Evolutionary conservation across 2,888 invertebrate species (phyloP).

Genomic region (Alloscopus bannaensis): DNA sequence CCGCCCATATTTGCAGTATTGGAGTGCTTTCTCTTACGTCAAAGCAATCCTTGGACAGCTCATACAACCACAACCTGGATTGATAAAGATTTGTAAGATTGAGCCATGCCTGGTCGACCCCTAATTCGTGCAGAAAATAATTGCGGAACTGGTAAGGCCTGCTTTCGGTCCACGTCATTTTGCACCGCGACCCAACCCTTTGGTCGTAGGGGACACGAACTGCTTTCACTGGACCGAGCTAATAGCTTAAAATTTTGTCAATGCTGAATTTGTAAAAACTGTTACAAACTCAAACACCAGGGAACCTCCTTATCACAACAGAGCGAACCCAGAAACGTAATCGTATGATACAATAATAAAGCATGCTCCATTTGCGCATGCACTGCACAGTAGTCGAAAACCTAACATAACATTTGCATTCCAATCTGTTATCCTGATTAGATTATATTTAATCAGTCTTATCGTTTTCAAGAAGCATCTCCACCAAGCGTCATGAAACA

Average conservation of each 20-base stretch:
- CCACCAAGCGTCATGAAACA: too few species aligned
- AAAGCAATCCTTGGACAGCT: slow-evolving; percentile 83
- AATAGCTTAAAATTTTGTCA: background rate
- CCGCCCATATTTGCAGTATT: too few species aligned
- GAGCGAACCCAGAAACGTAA: background rate
- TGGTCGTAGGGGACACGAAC: background rate
- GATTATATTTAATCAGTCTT: too few species aligned
- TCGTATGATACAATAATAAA: background rate
- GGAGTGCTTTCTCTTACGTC: slow-evolving; percentile 78
- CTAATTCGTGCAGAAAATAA: slow-evolving; percentile 79
- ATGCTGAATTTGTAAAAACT: background rate
- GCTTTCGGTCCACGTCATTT: slow-evolving; percentile 74
- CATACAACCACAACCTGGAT: slow-evolving; percentile 79
- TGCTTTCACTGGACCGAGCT: background rate
- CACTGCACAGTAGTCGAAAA: too few species aligned
- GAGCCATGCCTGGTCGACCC: slow-evolving; percentile 83
- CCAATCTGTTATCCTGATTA: too few species aligned
- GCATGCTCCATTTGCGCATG: too few species aligned
- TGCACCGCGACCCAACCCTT: too few species aligned
- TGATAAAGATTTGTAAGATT: slow-evolving; percentile 75
- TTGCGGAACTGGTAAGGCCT: slow-evolving; percentile 77
- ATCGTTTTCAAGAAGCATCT: too few species aligned
- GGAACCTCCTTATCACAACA: background rate
- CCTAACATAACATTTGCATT: too few species aligned
- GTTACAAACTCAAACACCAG: too few species aligned